Percentiles rank a stretch among this genome's conserved stretches.
These are phyloP conservation scores for Leptinotarsa undecemlineata DNA, from an alignment of 1,140 invertebrate species.

Conservation along the genomic window DNA sequence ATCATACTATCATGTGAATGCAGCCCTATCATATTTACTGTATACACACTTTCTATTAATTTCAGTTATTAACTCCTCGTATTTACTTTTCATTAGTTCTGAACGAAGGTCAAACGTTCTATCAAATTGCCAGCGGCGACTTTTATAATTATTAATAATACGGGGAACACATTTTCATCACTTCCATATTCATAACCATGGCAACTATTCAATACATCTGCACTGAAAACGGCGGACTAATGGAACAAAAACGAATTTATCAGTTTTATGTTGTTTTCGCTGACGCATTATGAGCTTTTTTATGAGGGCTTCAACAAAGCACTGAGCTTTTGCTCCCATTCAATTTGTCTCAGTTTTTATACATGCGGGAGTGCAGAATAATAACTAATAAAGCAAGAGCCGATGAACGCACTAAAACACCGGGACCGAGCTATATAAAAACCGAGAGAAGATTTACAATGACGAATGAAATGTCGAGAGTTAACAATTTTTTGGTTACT, in stretches of 20 bases:
- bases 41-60: no score
- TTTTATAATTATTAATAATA: not conserved
- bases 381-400: constrained; percentile 1
- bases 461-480: not conserved
- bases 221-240: not conserved
- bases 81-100: no score
- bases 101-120: no score
- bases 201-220: not conserved
- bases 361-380: not conserved
- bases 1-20: no score
- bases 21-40: no score
- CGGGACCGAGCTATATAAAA: not conserved
- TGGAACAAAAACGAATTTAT: constrained; percentile 8
- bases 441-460: not conserved
- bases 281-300: constrained; percentile 8
- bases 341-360: constrained; percentile 6
- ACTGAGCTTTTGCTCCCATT: constrained; percentile 5
- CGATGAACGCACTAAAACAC: not conserved
- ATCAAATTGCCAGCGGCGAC: no score
- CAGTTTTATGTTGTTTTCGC: constrained; percentile 6
- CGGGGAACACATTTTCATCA: not conserved
- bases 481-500: not conserved
- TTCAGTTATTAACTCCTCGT: no score
- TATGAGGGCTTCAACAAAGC: not conserved
- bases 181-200: not conserved